Evolutionary conservation across 2,888 invertebrate species (phyloP).

Genomic region (Hydropsyche betteni): DNA sequence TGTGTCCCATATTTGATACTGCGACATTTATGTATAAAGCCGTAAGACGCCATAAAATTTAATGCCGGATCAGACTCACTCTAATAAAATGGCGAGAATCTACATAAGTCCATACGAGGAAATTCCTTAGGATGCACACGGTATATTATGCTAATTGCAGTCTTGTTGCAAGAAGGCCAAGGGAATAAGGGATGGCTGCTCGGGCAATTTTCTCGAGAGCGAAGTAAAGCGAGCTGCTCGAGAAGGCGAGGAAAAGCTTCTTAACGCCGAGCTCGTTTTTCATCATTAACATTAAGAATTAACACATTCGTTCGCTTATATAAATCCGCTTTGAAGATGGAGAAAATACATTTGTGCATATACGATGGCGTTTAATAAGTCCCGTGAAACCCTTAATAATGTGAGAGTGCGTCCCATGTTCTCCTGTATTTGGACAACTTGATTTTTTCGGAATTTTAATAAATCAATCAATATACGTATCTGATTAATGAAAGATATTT

Average conservation of each 20-base stretch:
- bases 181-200: conserved; percentile 5
- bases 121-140: background rate
- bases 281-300: conserved; percentile 32
- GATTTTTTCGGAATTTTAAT: too few relatives aligned
- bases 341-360: conserved; percentile 16
- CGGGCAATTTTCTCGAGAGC: conserved; percentile 7
- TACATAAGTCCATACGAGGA: too few relatives aligned
- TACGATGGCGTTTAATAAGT: background rate
- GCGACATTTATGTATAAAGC: too few relatives aligned
- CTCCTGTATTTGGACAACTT: too few relatives aligned
- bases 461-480: too few relatives aligned
- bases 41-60: too few relatives aligned
- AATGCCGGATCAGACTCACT: too few relatives aligned
- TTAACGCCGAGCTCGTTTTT: conserved; percentile 24
- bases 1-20: too few relatives aligned
- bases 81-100: too few relatives aligned
- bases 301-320: conserved; percentile 21
- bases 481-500: too few relatives aligned
- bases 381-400: background rate
- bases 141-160: conserved; percentile 19
- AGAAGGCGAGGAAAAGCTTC: conserved; percentile 12
- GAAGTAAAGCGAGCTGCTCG: conserved; percentile 12
- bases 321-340: background rate
- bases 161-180: conserved; percentile 1
- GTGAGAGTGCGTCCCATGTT: background rate